Evolutionary conservation across 2,113 vertebrate genomes (phyloP), one percentile per base, ranked within the genome.

Genomic region (Boulengeromyrus knoepffleri): DNA sequence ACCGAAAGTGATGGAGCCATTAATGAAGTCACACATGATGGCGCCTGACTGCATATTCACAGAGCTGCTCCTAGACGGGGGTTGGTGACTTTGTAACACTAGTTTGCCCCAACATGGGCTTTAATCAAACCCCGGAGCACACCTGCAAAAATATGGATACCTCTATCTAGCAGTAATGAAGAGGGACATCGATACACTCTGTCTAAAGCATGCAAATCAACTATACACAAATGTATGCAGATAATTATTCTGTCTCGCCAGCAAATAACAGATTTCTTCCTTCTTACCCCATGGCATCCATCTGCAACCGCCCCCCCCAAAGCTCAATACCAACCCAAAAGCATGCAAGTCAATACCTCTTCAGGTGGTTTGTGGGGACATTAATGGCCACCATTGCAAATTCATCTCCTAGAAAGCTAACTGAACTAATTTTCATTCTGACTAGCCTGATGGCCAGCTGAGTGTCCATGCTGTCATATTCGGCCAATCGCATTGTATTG

Each of bases 11-110:
- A 87, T 87, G 85, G 31, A 53, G 85, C 85, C 85, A n/a, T 52
- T 87, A 87, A 87, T 87, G 85, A 39, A 87, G 85, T 87, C 50
- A 50, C 85, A 42, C 50, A 53, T 87, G 47, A 87, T 13, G n/a
- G 85, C 85, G 27, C 19, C 85, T 19, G 85, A 27, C 85, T 53
- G n/a, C 85, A 53, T 50, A 19, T 39, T 36, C 24, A 17, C 31
- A 8, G 2, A 49, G 84, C 45, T 86, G 50, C 50, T 31, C 27
- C 27, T 42, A 56, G 85, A 52, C 1, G 31, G 58, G 58, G 10
- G 10, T 27, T 24, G n/a, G 85, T 87, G 15, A 87, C n/a, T 36
- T 19, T 15, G 15, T 47, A 87, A 36, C 85, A 27, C 9, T n/a
- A 21, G 49, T 87, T 12, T 87, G 12, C 49, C 49, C 49, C 49